These are phyloP conservation scores for Pelecanus crispus DNA, from an alignment of 2,113 vertebrate genomes.

Conservation along the genomic window DNA sequence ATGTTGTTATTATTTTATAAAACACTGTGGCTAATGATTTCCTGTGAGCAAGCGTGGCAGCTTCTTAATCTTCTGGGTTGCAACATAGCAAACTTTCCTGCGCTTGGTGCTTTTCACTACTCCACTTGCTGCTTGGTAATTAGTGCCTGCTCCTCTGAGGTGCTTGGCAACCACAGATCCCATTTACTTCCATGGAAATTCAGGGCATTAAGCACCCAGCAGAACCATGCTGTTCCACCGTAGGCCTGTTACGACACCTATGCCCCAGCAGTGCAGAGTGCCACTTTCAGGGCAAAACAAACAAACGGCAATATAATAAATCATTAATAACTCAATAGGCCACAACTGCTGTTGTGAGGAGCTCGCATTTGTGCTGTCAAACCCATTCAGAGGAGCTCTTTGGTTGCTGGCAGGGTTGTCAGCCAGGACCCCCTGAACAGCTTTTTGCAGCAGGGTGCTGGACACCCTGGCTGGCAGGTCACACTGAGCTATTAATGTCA, in stretches of 20 bases:
- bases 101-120: not conserved
- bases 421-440: not conserved
- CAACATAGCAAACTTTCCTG: not conserved
- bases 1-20: not conserved
- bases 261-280: rapidly evolving
- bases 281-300: not conserved
- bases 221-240: rapidly evolving
- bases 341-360: not conserved
- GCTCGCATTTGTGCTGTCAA: not conserved
- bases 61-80: not conserved
- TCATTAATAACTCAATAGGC: not conserved
- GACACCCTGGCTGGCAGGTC: not conserved
- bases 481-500: not conserved
- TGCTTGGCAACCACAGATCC: not conserved
- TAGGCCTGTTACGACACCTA: not conserved
- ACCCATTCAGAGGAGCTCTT: not conserved
- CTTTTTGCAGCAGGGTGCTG: not conserved
- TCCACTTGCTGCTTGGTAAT: not conserved
- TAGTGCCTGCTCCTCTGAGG: not conserved
- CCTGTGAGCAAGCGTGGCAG: not conserved
- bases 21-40: not conserved
- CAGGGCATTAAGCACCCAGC: not conserved
- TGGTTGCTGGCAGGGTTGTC: not conserved
- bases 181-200: not conserved
- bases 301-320: not conserved